Evolutionary conservation across 2,888 invertebrate genomes (phyloP).

Genomic region (Syritta pipiens): DNA sequence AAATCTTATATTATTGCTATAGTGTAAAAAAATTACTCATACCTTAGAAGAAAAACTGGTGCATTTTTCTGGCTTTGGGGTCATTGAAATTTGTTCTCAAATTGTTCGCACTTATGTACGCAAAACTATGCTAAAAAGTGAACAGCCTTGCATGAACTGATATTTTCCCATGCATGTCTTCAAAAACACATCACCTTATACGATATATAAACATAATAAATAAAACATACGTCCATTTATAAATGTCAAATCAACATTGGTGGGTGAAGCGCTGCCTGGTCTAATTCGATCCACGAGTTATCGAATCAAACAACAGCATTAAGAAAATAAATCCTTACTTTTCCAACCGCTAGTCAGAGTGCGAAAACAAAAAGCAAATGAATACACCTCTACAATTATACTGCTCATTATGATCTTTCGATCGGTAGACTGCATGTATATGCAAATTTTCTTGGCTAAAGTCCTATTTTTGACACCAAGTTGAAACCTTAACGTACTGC

Average conservation of each 20-base stretch:
- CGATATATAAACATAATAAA: too few relatives aligned
- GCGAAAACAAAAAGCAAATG: constrained; percentile 48
- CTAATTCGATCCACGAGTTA: constrained; percentile 20
- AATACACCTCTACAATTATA: constrained; percentile 33
- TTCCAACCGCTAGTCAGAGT: constrained; percentile 7
- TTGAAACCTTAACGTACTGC: constrained; percentile 58
- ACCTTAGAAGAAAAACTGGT: too few relatives aligned
- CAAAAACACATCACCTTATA: too few relatives aligned
- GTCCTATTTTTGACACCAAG: constrained; percentile 67
- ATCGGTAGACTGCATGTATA: constrained; percentile 16
- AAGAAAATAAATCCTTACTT: constrained; percentile 27
- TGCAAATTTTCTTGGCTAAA: constrained; percentile 50
- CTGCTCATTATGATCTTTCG: constrained; percentile 28
- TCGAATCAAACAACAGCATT: constrained; percentile 18
- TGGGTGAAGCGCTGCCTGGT: not conserved
- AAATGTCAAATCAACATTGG: constrained; percentile 30
- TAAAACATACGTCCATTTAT: not conserved
- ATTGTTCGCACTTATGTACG: too few relatives aligned
- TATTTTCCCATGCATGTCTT: too few relatives aligned
- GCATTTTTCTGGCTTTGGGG: too few relatives aligned
- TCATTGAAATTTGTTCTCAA: too few relatives aligned
- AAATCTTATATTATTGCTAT: too few relatives aligned
- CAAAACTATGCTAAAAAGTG: too few relatives aligned
- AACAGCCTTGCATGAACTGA: too few relatives aligned
- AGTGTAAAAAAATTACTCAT: too few relatives aligned